Evolutionary conservation across 64 coral and sea anemone genomes (phyloP), one percentile per base, ranked within the genome.

Genomic region (Actinia tenebrosa): DNA sequence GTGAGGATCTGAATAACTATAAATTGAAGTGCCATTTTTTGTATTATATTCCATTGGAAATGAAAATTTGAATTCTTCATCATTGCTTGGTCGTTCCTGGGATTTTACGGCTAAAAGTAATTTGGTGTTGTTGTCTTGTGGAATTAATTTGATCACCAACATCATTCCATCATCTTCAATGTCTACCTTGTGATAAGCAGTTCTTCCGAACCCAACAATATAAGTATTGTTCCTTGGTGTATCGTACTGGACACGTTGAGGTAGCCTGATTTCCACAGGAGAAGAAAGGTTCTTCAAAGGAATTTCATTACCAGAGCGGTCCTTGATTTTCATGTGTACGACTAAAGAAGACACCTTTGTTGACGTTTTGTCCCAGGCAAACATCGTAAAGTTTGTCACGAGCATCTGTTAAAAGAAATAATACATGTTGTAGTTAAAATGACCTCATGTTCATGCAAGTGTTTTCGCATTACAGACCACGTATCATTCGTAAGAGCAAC

Each of bases 91-190:
- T 44, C 87, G 87, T 17, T 83, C 59, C 3, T 60, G 42, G 60
- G 27, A 89, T 16, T 68, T 89, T 17, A 89, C 5, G 30, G 59
- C 61, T 9, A 89, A 17, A 26, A 82, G n/a, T 3, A 89, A 82
- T 4, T 83, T 45, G 10, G 79, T 68, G 19, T 9, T 8, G 87
- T 53, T 83, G 45, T 89, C 45, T 50, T 89, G 42, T 63, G 87
- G 87, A 45, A 44, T 78, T n/a, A 89, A 60, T 16, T 69, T 89
- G 7, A 89, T 30, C 54, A 89, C 16, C 79, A 89, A 45, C 26
- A 43, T 80, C 78, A 81, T 82, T 2, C 20, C 25, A 14, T 75
- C 69, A 11, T 75, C 69, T 15, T 30, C 10, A 30, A 75, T 13
- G 4, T 75, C 25, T 3, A 75, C 25, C 27, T 81, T 81, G 22